phyloP scores from a whole-genome alignment of 2,888 invertebrate genomes.

The Altica lythri region DNA sequence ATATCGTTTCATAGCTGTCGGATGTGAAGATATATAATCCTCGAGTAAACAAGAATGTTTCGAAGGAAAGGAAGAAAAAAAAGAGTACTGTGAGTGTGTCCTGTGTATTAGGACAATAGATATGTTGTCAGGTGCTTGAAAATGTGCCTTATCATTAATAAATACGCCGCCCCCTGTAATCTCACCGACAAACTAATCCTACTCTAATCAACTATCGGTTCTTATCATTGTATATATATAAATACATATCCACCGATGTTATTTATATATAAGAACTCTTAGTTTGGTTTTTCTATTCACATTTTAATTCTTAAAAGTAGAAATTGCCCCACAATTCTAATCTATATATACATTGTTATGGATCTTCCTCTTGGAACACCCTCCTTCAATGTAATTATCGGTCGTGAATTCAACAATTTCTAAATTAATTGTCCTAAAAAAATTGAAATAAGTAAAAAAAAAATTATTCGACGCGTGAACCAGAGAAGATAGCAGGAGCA shows the following conservation, averaged over 20 bases:
- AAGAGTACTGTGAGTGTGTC: slow-evolving; percentile 42
- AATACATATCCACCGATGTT: slow-evolving; percentile 25
- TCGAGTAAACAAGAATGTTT: slow-evolving; percentile 38
- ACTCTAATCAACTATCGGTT: slow-evolving; percentile 47
- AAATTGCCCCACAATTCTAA: no score
- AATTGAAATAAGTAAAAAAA: no score
- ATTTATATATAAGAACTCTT: no score
- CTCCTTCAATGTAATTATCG: no score
- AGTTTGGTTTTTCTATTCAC: no score
- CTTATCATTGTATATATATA: slow-evolving; percentile 38
- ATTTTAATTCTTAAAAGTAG: no score
- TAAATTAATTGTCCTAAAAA: no score
- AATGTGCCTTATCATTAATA: slow-evolving; percentile 48
- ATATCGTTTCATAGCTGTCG: slow-evolving; percentile 36
- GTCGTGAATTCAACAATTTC: no score
- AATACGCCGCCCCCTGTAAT: slow-evolving; percentile 54
- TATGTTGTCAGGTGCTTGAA: slow-evolving; percentile 53
- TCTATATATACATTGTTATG: no score
- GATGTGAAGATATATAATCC: slow-evolving; percentile 46
- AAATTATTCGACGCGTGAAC: no score
- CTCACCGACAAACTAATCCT: slow-evolving; percentile 53
- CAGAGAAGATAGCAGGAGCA: no score
- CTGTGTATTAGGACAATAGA: slow-evolving; percentile 46
- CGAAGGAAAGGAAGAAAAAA: slow-evolving; percentile 27
- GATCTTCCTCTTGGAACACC: no score